Conservation (phyloP, 2,888 invertebrate genomes). For the Schizotus pectinicornis region DNA sequence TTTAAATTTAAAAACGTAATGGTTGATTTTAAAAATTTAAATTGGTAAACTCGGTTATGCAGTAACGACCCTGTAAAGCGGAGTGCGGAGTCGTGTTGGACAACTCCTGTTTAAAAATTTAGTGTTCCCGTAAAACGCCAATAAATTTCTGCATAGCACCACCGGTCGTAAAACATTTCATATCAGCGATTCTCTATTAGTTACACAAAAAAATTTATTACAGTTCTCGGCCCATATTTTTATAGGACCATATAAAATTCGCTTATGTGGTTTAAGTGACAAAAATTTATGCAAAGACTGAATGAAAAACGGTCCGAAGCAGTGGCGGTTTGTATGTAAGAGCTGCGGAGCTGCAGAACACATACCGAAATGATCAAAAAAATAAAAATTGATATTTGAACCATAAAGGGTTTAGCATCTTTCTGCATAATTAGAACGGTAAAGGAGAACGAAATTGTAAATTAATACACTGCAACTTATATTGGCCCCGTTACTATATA, state of each 20-base stretch:
- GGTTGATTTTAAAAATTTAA: no score
- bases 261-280: constrained; percentile 45
- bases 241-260: constrained; percentile 42
- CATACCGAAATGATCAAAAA: no score
- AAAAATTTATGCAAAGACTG: constrained; percentile 43
- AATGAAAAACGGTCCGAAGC: constrained; percentile 40
- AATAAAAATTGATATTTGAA: no score
- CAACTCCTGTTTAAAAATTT: constrained; percentile 23
- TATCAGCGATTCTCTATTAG: constrained; percentile 35
- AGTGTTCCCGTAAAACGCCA: constrained; percentile 21
- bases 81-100: constrained; percentile 13
- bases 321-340: no score
- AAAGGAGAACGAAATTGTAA: no score
- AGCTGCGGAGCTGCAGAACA: no score
- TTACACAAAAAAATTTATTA: constrained; percentile 38
- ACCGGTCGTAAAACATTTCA: constrained; percentile 27
- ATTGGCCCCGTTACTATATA: no score
- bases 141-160: constrained; percentile 31
- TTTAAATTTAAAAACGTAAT: no score
- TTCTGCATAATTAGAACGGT: no score
- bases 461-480: no score
- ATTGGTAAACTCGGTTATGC: no score
- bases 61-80: constrained; percentile 17
- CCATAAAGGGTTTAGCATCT: no score
- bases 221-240: constrained; percentile 39